phyloP scores from a whole-genome alignment of 2,113 vertebrate species.

The Sylvilagus bachmani region DNA sequence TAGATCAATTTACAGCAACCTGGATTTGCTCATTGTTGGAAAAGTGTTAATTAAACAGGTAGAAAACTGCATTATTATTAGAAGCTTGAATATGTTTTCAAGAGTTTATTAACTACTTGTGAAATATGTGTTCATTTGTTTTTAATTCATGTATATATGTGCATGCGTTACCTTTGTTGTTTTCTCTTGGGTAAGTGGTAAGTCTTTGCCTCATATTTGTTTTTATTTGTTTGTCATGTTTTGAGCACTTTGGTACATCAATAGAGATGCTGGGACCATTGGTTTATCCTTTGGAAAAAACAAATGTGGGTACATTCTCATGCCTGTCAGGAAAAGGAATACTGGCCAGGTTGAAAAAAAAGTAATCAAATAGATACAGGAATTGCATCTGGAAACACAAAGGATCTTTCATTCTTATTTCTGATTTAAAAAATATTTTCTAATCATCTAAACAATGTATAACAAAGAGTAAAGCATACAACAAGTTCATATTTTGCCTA shows the following conservation, averaged over 20 bases:
- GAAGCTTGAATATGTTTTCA: not conserved
- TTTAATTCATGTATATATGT: not conserved
- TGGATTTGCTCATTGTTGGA: not conserved
- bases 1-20: not conserved
- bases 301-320: not conserved
- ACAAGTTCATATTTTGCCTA: not conserved
- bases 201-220: not conserved
- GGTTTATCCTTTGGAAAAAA: not conserved
- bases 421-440: not conserved
- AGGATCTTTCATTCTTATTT: not conserved
- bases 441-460: not conserved
- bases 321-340: not conserved
- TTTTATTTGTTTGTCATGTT: constrained; percentile 3
- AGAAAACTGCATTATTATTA: not conserved
- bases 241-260: not conserved
- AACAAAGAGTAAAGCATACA: not conserved
- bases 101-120: not conserved
- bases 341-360: not conserved
- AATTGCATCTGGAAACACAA: not conserved
- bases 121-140: not conserved
- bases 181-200: not conserved
- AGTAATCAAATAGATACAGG: not conserved
- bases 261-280: not conserved
- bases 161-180: not conserved
- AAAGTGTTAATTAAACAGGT: not conserved